Base-by-base conservation (phyloP, 2,888 invertebrate genomes). In the Lasius platythorax region DNA sequence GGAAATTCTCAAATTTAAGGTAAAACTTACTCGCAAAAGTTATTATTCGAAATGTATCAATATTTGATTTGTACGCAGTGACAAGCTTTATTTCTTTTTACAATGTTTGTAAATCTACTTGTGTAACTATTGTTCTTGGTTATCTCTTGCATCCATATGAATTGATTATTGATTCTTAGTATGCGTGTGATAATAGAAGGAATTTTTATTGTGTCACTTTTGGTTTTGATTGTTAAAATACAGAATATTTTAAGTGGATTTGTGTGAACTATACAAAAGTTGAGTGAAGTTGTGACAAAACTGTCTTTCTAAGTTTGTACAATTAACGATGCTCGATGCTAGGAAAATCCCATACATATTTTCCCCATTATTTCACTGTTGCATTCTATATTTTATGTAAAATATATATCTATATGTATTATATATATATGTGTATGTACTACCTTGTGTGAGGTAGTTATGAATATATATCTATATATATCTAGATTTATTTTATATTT, bases 1-100 rank as follows among this genome's bases (percentile, higher is more conserved):
- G 84, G 84, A 88, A 83, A 88, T 88, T 85, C 67, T 79, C 75
- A 23, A 56, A 66, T 56, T 30, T 84, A 83, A 64, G 9, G 83
- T 86, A 83, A 37, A 37, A 70, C 63, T 61, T 58, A 84, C 43
- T 81, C 50, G 75, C 82, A 79, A 82, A 79, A 70, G 63, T 40
- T 82, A 66, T 70, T n/a, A 40, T 56, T 56, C 67, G 50, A 82
- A 61, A 50, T 72, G 61, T 81, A 70, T 46, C 53, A 63, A 23
- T 30, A 33, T 28, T 37, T 11, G 50, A 66, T 67, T 56, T 40
- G 9, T 40, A 40, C 50, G 15, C 23, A 76, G 40, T 30, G 40
- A 43, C 15, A 40, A 56, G 37, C 15, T 40, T 67, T 9, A 28
- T 23, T 58, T 78, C n/a, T 40, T 68, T 30, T 58, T 8, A 50